phyloP scores from a whole-genome alignment of 2,113 vertebrate species.

The Hyperoodon ampullatus region DNA sequence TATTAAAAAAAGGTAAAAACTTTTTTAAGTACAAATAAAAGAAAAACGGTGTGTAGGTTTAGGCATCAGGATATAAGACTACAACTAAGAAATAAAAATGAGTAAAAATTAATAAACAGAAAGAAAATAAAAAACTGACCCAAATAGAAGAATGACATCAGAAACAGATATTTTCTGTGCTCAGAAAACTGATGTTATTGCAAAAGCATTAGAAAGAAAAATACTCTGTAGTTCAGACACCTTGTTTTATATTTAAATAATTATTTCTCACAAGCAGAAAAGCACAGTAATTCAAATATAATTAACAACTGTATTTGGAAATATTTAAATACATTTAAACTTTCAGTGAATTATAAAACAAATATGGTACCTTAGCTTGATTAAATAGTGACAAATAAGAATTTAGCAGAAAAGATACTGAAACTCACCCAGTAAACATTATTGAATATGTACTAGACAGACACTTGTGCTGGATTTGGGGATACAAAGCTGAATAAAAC shows the following conservation, averaged over 20 bases:
- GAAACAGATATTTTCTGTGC: not conserved
- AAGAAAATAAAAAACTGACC: not conserved
- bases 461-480: not conserved
- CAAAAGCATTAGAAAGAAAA: conserved; percentile 9
- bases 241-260: conserved; percentile 27
- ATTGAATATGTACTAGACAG: not conserved
- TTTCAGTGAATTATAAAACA: conserved; percentile 8
- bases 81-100: not conserved
- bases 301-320: conserved; percentile 17
- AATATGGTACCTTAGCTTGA: not conserved
- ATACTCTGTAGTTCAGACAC: not conserved
- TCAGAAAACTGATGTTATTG: not conserved
- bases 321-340: conserved; percentile 50
- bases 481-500: not conserved
- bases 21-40: not conserved
- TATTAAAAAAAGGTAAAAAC: not conserved
- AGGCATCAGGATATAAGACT: not conserved
- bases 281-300: conserved; percentile 22
- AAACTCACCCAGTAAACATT: conserved; percentile 35
- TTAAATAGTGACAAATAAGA: conserved; percentile 9
- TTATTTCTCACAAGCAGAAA: conserved; percentile 11
- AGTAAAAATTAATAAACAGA: not conserved
- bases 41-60: not conserved
- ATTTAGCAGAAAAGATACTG: not conserved
- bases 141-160: not conserved